Conservation (phyloP, 2,113 vertebrate species). For the Reinhardtius hippoglossoides region DNA sequence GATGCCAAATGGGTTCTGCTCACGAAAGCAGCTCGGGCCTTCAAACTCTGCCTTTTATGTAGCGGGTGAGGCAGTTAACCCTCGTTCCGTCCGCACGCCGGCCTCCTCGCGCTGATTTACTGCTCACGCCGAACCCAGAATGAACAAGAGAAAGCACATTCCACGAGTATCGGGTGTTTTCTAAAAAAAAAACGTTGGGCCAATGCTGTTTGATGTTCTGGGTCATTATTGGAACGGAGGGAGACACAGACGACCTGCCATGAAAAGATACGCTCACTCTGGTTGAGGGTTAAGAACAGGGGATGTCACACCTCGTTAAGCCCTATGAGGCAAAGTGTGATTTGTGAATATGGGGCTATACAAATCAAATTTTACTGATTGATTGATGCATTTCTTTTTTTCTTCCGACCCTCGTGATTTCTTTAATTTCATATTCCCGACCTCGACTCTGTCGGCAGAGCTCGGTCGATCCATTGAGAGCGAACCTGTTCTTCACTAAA, state of each 20-base stretch:
- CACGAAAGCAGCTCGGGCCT: slow-evolving; percentile 47
- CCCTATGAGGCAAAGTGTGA: too few relatives aligned
- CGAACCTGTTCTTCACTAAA: slow-evolving; percentile 36
- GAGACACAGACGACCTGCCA: background rate
- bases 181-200: background rate
- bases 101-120: slow-evolving; percentile 45
- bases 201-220: background rate
- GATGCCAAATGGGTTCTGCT: slow-evolving; percentile 45
- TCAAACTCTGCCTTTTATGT: slow-evolving; percentile 43
- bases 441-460: slow-evolving; percentile 24
- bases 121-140: slow-evolving; percentile 6
- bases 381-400: background rate
- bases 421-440: slow-evolving; percentile 31
- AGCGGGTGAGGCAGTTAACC: slow-evolving; percentile 49
- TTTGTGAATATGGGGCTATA: too few relatives aligned
- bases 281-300: too few relatives aligned
- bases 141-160: slow-evolving; percentile 16
- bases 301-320: too few relatives aligned
- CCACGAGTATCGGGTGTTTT: slow-evolving; percentile 6
- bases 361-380: background rate
- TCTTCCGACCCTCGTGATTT: slow-evolving; percentile 1
- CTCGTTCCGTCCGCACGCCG: slow-evolving; percentile 4
- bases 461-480: slow-evolving; percentile 31
- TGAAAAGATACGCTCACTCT: background rate
- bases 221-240: background rate